Conservation (phyloP, 2,797 vertebrate genomes). For the Ctenopoma multispine region DNA sequence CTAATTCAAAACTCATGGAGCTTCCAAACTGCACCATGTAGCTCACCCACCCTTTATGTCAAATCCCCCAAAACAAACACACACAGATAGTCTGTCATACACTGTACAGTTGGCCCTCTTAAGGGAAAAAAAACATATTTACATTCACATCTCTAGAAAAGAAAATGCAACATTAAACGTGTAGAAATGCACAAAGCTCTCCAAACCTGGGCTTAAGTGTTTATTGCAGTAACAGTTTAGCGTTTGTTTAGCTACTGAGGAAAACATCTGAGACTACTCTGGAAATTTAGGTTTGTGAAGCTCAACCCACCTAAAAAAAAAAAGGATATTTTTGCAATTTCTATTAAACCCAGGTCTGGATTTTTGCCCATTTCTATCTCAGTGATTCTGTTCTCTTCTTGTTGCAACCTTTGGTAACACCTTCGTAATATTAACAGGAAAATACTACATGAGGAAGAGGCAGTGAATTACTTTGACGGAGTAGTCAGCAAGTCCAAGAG, state of each 20-base stretch:
- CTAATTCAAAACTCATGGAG: conserved; percentile 69
- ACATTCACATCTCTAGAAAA: conserved; percentile 82
- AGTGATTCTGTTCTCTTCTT: conserved; percentile 55
- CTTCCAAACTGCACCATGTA: conserved; percentile 61
- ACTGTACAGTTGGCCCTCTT: conserved; percentile 75
- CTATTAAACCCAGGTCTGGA: conserved; percentile 44
- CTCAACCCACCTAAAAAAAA: not conserved
- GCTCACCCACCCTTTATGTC: not conserved
- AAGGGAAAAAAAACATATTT: conserved; percentile 70
- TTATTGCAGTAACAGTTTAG: conserved; percentile 11
- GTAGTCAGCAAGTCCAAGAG: conserved; percentile 24
- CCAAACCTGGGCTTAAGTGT: conserved; percentile 40
- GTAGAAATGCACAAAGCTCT: conserved; percentile 55
- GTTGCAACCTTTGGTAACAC: conserved; percentile 79
- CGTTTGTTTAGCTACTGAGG: conserved; percentile 15
- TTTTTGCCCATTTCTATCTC: conserved; percentile 47
- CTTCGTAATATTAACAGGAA: conserved; percentile 55
- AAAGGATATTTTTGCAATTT: conserved; percentile 12
- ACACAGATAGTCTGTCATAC: conserved; percentile 62
- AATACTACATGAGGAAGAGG: conserved; percentile 55
- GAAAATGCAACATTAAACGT: conserved; percentile 49
- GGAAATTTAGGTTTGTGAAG: not conserved
- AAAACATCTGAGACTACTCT: conserved; percentile 8
- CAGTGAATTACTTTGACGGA: conserved; percentile 52
- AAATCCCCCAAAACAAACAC: conserved; percentile 45